Evolutionary conservation across 2,797 vertebrate genomes (phyloP), one percentile per base, ranked within the genome.

Genomic region (Sebastes trivittatus): DNA sequence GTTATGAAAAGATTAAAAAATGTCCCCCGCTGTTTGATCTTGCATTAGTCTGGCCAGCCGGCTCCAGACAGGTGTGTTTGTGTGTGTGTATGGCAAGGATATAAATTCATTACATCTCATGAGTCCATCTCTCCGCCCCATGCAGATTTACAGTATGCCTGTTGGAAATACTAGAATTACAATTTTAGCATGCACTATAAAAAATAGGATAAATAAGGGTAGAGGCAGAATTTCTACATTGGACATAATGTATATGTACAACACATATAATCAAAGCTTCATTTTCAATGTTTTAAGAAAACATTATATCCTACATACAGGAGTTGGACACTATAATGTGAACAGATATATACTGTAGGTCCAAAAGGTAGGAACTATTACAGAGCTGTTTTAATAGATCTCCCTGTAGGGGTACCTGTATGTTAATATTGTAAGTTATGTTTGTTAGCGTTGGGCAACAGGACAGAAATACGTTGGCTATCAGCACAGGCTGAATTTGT

Each of bases 1-100:
- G 79, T 76, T 84, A 74, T 36, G 76, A 80, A 32, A 81, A 83
- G 77, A 90, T 86, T 81, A 74, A 79, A 84, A 83, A 79, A 69
- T 63, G 58, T 79, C 80, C 71, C 71, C 62, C 14, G 77, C 80
- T 73, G 75, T 84, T 73, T 77, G 71, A 76, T 79, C 54, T 69
- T 7, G 25, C 77, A 88, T 87, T 81, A 81, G 65, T 62, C 56
- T 79, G 59, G 55, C 69, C 64, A 73, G 42, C 75, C 46, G 10
- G 54, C 65, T 72, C 36, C 72, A 77, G 42, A 63, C 58, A 72
- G 11, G 54, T 56, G 62, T 62, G 36, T 32, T 13, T 78, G 20
- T 59, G 61, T n/a, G 20, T 34, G 60, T 4, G 60, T 34, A 20
- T 7, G 23, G 23, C 55, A 38, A 22, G 27, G 38, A 77, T 27